Base-by-base conservation (phyloP, 2,113 vertebrate genomes). In the Ancistrus triradiatus region DNA sequence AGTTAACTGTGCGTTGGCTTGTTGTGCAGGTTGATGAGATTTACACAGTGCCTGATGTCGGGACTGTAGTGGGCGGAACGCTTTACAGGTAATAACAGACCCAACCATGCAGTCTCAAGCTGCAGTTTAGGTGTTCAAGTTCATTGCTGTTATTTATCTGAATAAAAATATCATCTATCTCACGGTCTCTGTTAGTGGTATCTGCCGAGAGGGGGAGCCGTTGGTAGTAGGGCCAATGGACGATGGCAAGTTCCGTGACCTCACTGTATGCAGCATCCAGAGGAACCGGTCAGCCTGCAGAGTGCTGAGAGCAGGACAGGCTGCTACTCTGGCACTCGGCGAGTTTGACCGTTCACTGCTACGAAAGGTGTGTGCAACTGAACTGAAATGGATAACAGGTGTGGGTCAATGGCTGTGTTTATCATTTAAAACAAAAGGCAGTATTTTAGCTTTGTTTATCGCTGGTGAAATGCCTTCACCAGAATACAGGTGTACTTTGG, bases 21-120 rank as follows among this genome's bases (percentile, higher is more conserved):
- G 61, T 74, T 8, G 60, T 79, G 24, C 80, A 99, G 96, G 93
- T 99, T 18, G 96, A 99, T 89, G 96, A 98, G 86, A 99, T 99
- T 82, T 98, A 98, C 74, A 94, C 95, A 0, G 96, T 98, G 50
- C 96, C 96, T 61, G 96, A 98, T 51, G 96, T 98, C 74, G 96
- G 96, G 42, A 98, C 95, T 17, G 96, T 98, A 69, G 96, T 98
- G 37, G 96, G 96, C 78, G 96, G 96, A 68, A 98, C 95, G 51
- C 85, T 98, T 21, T 97, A 93, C 28, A 98, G 96, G 96, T 98
- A 62, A 46, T 86, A 85, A 69, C 15, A 27, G 25, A 2, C 3
- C 15, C 35, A 25, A 4, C 21, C 37, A 7, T 49, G 0, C 11
- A 13, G 3, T 2, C 22, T 57, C 4, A 48, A 58, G 38, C 4